Evolutionary conservation across 2,888 invertebrate genomes (phyloP), one percentile per base, ranked within the genome.

Genomic region (Lamellibrachia columna): DNA sequence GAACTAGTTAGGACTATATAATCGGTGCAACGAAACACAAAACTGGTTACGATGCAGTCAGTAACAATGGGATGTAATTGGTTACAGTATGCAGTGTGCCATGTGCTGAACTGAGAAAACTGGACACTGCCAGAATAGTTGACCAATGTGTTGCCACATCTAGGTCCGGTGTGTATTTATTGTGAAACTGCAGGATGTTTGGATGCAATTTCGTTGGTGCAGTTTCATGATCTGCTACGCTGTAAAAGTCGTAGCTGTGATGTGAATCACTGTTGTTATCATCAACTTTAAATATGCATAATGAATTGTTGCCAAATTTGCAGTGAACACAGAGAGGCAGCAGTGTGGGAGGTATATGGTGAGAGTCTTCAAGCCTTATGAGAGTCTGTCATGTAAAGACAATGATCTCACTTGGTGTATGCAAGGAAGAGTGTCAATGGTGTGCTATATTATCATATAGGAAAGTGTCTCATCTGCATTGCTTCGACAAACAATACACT

Each of bases 341-440:
- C 75, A 75, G 75, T 75, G 75, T 75, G 75, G 75, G n/a, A 15
- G 75, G n/a, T 58, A 15, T 8, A 58, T 15, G 58, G 75, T 75
- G 75, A 75, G 75, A 75, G 15, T 15, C 75, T 75, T 75, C 22
- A 22, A n/a, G 3, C 3, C 3, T 75, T 22, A n/a, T 75, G 22
- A 75, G 75, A 22, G 75, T 75, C 22, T 75, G 75, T 75, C 22
- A 22, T 75, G 75, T 75, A 75, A 75, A 75, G 75, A 22, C n/a
- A 75, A 75, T 75, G 75, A 75, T 75, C 75, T 75, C 75, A 75
- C 75, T 75, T 75, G 75, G 75, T 75, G 75, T 75, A n/a, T 22
- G 75, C 22, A n/a, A 22, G 75, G 75, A 75, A 3, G 7, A 15
- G 75, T 75, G 75, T 22, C 22, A 22, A 6, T 22, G 15, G 22